Conservation (phyloP, 2,113 vertebrate genomes). For the Lagopus muta region DNA sequence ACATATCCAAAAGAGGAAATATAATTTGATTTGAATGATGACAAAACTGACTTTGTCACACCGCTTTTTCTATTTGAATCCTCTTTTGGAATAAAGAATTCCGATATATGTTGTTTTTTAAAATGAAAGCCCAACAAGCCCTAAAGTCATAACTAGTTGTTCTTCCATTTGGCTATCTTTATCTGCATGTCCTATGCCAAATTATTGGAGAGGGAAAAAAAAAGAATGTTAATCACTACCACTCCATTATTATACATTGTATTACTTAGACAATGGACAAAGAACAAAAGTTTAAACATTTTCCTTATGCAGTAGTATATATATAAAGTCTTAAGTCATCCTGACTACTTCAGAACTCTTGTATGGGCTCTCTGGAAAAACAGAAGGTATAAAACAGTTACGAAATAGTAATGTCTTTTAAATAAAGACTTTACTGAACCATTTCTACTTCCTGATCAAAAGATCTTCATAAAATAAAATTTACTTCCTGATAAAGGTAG, state of each 20-base stretch:
- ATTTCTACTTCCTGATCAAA: neutral
- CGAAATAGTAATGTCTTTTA: neutral
- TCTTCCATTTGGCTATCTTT: neutral
- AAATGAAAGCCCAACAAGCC: neutral
- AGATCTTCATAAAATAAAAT: neutral
- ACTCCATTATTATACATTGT: no score
- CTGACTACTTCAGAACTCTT: neutral
- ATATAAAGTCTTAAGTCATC: fast-evolving
- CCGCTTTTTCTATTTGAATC: neutral
- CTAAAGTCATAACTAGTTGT: neutral
- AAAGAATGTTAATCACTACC: neutral
- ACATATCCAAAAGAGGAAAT: neutral
- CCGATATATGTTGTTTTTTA: fast-evolving
- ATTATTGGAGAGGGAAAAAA: neutral
- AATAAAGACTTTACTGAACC: neutral
- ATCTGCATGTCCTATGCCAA: neutral
- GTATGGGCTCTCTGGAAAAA: neutral
- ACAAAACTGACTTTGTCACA: neutral
- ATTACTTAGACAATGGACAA: neutral
- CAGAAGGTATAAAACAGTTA: fast-evolving
- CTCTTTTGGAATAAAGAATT: neutral
- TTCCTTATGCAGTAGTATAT: fast-evolving
- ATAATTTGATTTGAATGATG: neutral
- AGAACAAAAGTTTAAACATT: neutral
- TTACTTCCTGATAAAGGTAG: neutral